Evolutionary conservation across 2,113 vertebrate genomes (phyloP), one percentile per base, ranked within the genome.

Genomic region (Hystrix brachyura): DNA sequence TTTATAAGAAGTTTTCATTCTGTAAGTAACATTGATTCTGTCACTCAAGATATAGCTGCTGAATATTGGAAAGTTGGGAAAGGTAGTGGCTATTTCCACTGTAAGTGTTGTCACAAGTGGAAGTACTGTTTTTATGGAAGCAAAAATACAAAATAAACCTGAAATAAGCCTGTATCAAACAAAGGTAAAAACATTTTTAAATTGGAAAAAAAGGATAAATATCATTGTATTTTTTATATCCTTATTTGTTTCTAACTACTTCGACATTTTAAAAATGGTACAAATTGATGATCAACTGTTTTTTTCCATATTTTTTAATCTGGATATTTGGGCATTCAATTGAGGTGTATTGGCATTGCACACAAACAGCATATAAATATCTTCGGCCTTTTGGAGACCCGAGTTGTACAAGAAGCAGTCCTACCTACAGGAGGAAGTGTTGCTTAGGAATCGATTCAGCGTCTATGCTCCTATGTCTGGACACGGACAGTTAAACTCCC

Each of bases 91-190:
- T 90, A 88, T 55, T 85, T 94, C 46, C 59, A 64, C 14, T 65
- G 15, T 65, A 46, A 93, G 11, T 81, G 19, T 78, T 34, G 13
- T 59, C 38, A 88, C 34, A 85, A 29, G 27, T 62, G 11, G 82
- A 91, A 93, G 82, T 80, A 74, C 0, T 78, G 12, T 87, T 94
- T 93, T 96, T 55, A 78, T 82, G 32, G 21, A 72, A 91, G 23
- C 9, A 83, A 51, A 80, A 88, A 83, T 62, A 67, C 34, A 43
- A 80, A 90, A 72, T 27, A 90, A 71, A 60, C 53, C 18, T 48
- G 21, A 4, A 87, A 62, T 64, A 94, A 82, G 67, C 81, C 12
- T 87, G 3, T 43, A 65, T 67, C 29, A 67, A 55, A 17, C 7
- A 78, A 83, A 88, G 12, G 15, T 3, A 78, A 83, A 88, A 9